Percentiles rank a stretch among this genome's conserved stretches.
Evolutionary conservation across 2,888 invertebrate genomes (phyloP).

Genomic region (Cerastis leucographa): DNA sequence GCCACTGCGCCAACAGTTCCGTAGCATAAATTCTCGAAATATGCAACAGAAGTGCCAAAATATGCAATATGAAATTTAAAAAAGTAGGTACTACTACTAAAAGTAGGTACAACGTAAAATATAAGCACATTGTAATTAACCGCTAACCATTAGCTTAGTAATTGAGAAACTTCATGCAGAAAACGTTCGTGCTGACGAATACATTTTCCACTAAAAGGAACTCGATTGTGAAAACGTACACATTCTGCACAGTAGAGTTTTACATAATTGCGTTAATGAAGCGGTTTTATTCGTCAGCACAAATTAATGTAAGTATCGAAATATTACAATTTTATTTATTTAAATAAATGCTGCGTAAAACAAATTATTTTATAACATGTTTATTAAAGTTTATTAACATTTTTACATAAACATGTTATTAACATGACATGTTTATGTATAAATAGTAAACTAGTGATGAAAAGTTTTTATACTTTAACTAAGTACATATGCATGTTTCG

Average conservation of each 20-base stretch:
- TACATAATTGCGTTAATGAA: not conserved
- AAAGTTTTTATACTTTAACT: too few species aligned
- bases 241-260: not conserved
- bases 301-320: not conserved
- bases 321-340: not conserved
- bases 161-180: not conserved
- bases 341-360: not conserved
- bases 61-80: too few species aligned
- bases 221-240: not conserved
- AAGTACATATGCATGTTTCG: not conserved
- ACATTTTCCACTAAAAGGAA: not conserved
- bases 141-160: not conserved
- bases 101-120: not conserved
- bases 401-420: too few species aligned
- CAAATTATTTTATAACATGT: not conserved
- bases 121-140: not conserved
- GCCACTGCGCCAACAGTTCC: too few species aligned
- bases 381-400: too few species aligned
- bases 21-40: too few species aligned
- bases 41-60: too few species aligned
- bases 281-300: conserved; percentile 8
- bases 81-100: too few species aligned
- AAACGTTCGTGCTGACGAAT: conserved; percentile 2
- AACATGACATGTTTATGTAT: too few species aligned
- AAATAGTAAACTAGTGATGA: too few species aligned